Conservation (phyloP, 2,113 vertebrate genomes). For the Aspiorhynchus laticeps region DNA sequence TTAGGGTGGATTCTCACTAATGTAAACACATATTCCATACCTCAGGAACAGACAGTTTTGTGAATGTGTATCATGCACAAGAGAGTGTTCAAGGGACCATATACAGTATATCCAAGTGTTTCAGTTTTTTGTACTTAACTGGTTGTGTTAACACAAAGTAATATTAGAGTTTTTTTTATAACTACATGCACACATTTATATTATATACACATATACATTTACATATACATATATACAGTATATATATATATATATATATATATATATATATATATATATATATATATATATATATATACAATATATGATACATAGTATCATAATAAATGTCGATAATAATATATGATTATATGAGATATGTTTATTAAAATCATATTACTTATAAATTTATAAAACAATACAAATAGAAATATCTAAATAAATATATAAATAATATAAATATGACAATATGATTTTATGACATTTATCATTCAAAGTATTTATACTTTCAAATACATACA, state of each 20-base stretch:
- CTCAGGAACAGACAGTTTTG: constrained; percentile 20
- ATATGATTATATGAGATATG: background rate
- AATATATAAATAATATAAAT: no score
- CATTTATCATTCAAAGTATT: no score
- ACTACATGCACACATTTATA: no score
- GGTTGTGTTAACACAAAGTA: background rate
- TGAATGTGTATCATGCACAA: constrained; percentile 22
- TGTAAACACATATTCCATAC: constrained; percentile 48
- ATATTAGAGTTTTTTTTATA: background rate
- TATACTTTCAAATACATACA: no score
- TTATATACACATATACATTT: no score
- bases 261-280: background rate
- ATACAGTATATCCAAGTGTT: constrained; percentile 15
- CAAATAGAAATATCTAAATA: background rate
- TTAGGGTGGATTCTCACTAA: constrained; percentile 48
- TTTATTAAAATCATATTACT: background rate
- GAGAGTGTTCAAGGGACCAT: constrained; percentile 23
- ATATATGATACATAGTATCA: no score
- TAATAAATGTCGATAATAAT: no score
- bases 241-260: no score
- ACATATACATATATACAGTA: no score
- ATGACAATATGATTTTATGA: no score
- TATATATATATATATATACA: no score
- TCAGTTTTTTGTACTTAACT: background rate
- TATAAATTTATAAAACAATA: background rate